phyloP scores from a whole-genome alignment of 2,113 vertebrate genomes.

The Pandion haliaetus region DNA sequence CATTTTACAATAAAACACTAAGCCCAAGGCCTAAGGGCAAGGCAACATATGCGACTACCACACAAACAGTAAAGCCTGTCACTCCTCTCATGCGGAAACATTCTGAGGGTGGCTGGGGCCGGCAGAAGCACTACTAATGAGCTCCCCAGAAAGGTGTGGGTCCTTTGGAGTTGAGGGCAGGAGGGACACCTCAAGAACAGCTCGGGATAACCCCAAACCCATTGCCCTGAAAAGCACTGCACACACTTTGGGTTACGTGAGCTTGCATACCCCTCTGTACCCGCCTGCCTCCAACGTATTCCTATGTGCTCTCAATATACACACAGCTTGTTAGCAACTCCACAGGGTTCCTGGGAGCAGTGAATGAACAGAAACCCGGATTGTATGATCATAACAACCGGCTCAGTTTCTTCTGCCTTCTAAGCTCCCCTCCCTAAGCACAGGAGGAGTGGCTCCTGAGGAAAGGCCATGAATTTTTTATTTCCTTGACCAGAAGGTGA shows the following conservation, averaged over 20 bases:
- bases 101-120: background rate
- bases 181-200: background rate
- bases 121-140: background rate
- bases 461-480: slow-evolving; percentile 38
- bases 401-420: slow-evolving; percentile 12
- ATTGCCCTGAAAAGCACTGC: fast-evolving
- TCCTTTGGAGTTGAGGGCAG: background rate
- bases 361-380: background rate
- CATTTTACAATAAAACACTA: background rate
- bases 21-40: background rate
- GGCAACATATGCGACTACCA: background rate
- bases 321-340: slow-evolving; percentile 38
- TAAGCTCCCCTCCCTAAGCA: background rate
- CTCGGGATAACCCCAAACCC: background rate
- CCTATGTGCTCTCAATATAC: background rate
- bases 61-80: background rate
- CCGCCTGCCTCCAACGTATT: background rate
- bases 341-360: background rate
- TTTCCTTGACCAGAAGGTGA: slow-evolving; percentile 5
- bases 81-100: background rate
- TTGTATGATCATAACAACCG: slow-evolving; percentile 21
- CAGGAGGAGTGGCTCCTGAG: background rate
- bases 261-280: background rate
- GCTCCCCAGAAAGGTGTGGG: background rate
- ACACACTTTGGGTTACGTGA: fast-evolving